phyloP scores from a whole-genome alignment of 2,888 invertebrate genomes.

The Microplitis deprimator region DNA sequence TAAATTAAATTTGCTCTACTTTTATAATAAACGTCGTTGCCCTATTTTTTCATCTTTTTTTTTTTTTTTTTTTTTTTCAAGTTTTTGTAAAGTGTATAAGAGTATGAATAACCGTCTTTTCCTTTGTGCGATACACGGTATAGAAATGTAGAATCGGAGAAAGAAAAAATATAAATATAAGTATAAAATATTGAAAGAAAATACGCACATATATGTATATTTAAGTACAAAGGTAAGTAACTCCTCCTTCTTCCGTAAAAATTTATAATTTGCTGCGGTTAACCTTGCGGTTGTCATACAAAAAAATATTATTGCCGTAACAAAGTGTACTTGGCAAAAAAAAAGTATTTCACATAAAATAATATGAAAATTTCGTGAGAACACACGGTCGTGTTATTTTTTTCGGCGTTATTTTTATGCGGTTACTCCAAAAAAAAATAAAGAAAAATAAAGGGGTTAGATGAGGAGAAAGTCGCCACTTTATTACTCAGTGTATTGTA shows the following conservation, averaged over 20 bases:
- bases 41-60: not conserved
- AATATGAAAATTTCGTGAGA: slow-evolving; percentile 5
- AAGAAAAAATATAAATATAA: not conserved
- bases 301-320: slow-evolving; percentile 3
- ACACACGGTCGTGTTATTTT: not conserved
- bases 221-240: not conserved
- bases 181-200: slow-evolving; percentile 7
- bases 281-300: slow-evolving; percentile 42
- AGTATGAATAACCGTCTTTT: not conserved
- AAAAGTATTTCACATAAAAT: not conserved
- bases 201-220: not conserved
- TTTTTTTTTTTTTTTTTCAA: not conserved
- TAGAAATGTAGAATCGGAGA: not conserved
- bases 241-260: slow-evolving; percentile 53
- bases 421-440: slow-evolving; percentile 30
- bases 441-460: not conserved
- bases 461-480: slow-evolving; percentile 20
- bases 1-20: not conserved
- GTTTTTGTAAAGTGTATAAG: slow-evolving; percentile 8
- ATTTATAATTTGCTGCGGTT: slow-evolving; percentile 63
- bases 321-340: slow-evolving; percentile 13
- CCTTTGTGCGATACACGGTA: slow-evolving; percentile 2
- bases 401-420: slow-evolving; percentile 36
- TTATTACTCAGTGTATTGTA: not conserved
- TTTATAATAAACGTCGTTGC: not conserved